A percentile compares a stretch with the other conserved stretches of the same genome.
phyloP scores from a whole-genome alignment of 2,888 invertebrate species.

The Acrobasis repandana region DNA sequence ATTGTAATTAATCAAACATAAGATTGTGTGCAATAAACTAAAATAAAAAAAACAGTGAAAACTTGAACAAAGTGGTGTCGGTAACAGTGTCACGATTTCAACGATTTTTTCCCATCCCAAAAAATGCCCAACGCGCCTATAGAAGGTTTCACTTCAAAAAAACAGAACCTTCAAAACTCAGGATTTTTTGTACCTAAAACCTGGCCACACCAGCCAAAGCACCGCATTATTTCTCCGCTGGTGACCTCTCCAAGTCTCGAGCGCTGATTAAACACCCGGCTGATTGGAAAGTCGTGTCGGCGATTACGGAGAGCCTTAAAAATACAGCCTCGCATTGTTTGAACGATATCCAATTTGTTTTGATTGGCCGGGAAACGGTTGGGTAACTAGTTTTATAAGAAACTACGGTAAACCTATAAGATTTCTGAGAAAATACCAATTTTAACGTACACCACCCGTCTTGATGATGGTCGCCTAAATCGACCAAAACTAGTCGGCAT shows the following conservation, averaged over 20 bases:
- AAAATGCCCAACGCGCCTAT: no score
- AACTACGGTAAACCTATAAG: neutral
- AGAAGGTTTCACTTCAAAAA: no score
- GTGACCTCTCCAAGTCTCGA: neutral
- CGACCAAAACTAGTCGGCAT: no score
- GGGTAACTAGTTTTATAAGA: neutral
- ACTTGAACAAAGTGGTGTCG: no score
- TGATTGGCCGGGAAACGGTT: constrained; percentile 1
- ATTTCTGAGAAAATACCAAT: neutral
- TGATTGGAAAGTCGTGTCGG: constrained; percentile 36
- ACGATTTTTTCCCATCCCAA: no score
- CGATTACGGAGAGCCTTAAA: constrained; percentile 25
- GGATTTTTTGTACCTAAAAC: neutral
- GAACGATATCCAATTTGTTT: constrained; percentile 17
- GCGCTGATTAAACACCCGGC: constrained; percentile 31
- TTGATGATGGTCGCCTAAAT: no score
- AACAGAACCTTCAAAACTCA: no score
- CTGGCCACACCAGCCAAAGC: constrained; percentile 10
- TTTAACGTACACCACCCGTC: no score
- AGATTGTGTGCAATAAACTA: no score
- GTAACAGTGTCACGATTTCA: no score
- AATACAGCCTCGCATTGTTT: constrained; percentile 20
- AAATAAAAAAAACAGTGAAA: no score
- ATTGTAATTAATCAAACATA: no score
- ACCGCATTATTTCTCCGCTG: neutral